A percentile compares a stretch with the other conserved stretches of the same genome.
Evolutionary conservation across 2,888 invertebrate genomes (phyloP).

Genomic region (Euplexia lucipara): DNA sequence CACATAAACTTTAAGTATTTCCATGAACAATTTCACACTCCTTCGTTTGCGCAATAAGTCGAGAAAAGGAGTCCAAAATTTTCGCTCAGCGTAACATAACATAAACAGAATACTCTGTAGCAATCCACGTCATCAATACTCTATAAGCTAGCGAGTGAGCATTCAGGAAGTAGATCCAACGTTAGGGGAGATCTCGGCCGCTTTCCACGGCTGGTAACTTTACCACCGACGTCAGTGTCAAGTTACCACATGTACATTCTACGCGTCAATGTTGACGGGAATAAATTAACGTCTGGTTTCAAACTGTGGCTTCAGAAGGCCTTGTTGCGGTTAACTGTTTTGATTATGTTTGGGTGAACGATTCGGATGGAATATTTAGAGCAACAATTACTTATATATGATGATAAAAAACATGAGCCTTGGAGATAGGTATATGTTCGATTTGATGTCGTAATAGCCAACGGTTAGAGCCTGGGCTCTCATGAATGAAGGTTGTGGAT

Average conservation of each 20-base stretch:
- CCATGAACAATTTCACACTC: too few relatives aligned
- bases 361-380: not conserved
- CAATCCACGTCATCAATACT: slow-evolving; percentile 14
- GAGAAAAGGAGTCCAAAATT: too few relatives aligned
- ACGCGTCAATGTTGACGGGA: slow-evolving; percentile 35
- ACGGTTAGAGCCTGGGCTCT: too few relatives aligned
- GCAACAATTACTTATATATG: not conserved
- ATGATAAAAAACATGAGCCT: too few relatives aligned
- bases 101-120: too few relatives aligned
- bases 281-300: slow-evolving; percentile 23
- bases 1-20: too few relatives aligned
- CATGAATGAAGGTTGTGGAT: too few relatives aligned
- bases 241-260: slow-evolving; percentile 60
- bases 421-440: too few relatives aligned
- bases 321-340: slow-evolving; percentile 17
- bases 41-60: too few relatives aligned
- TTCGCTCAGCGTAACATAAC: too few relatives aligned
- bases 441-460: too few relatives aligned
- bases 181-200: slow-evolving; percentile 60
- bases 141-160: slow-evolving; percentile 12
- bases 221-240: slow-evolving; percentile 66
- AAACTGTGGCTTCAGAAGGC: slow-evolving; percentile 18
- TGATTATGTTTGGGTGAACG: not conserved
- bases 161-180: slow-evolving; percentile 52
- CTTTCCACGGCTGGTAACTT: slow-evolving; percentile 74